These are phyloP conservation scores for Acromyrmex heyeri DNA, from an alignment of 1,140 invertebrate species.

Conservation along the genomic window DNA sequence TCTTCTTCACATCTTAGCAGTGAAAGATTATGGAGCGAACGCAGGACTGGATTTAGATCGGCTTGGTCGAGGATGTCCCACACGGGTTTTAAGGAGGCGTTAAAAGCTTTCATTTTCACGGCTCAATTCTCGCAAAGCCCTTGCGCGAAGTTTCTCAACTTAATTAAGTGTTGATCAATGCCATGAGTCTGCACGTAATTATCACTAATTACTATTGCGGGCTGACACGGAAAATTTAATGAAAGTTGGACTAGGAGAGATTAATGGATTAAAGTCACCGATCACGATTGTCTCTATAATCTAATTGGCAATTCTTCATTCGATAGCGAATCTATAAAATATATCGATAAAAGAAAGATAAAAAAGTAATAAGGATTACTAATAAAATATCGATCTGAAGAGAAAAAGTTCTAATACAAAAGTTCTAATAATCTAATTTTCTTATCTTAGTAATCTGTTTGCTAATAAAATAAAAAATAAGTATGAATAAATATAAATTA, in stretches of 20 bases:
- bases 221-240: slow-evolving; percentile 50
- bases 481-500: neutral
- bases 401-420: neutral
- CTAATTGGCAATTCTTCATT: neutral
- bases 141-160: slow-evolving; percentile 26
- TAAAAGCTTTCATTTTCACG: slow-evolving; percentile 51
- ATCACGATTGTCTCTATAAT: slow-evolving; percentile 37
- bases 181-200: slow-evolving; percentile 46
- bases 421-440: neutral
- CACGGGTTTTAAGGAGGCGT: slow-evolving; percentile 47
- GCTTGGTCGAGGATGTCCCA: slow-evolving; percentile 44
- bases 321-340: neutral
- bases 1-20: slow-evolving; percentile 51
- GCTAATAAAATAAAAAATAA: neutral
- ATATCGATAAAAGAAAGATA: neutral
- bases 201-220: slow-evolving; percentile 42
- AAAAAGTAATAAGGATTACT: slow-evolving; percentile 13
- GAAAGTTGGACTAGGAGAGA: slow-evolving; percentile 19
- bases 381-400: neutral
- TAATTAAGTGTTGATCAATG: slow-evolving; percentile 59
- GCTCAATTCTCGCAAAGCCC: slow-evolving; percentile 39
- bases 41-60: neutral
- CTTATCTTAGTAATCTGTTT: neutral
- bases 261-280: slow-evolving; percentile 46
- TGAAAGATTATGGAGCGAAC: slow-evolving; percentile 61